A percentile compares a stretch with the other conserved stretches of the same genome.
Conservation (phyloP, 2,888 invertebrate species). For the Nowickia ferox region DNA sequence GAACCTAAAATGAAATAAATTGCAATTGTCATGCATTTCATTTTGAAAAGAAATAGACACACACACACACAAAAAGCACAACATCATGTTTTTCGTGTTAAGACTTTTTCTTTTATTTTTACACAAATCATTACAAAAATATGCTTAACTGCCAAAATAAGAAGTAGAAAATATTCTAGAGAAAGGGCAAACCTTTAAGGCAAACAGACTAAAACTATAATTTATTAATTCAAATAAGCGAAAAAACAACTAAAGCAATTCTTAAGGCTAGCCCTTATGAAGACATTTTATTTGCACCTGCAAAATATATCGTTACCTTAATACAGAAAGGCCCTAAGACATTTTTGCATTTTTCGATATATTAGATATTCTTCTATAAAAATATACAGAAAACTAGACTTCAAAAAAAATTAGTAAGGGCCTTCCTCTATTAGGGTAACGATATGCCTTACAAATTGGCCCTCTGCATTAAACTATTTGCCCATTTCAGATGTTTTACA, state of each 20-base stretch:
- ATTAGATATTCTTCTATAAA: too few relatives aligned
- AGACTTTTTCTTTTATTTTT: neutral
- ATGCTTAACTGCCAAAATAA: conserved; percentile 31
- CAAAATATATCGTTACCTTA: too few relatives aligned
- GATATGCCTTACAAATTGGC: neutral
- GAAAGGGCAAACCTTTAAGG: conserved; percentile 5
- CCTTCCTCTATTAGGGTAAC: too few relatives aligned
- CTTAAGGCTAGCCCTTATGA: too few relatives aligned
- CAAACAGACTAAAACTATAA: too few relatives aligned
- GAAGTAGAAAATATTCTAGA: neutral
- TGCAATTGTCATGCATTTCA: conserved; percentile 74
- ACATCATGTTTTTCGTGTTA: conserved; percentile 58
- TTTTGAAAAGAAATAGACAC: conserved; percentile 48
- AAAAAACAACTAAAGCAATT: too few relatives aligned
- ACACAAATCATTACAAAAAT: neutral
- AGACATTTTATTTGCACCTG: too few relatives aligned
- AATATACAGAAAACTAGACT: too few relatives aligned
- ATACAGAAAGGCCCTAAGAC: too few relatives aligned
- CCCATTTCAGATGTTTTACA: neutral
- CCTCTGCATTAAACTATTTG: neutral
- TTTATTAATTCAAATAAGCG: too few relatives aligned
- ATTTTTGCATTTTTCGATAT: too few relatives aligned
- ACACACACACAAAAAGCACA: conserved; percentile 4
- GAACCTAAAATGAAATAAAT: conserved; percentile 69
- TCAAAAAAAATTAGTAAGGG: too few relatives aligned